phyloP scores from a whole-genome alignment of 2,797 vertebrate genomes.

The Myoxocephalus aenaeus region DNA sequence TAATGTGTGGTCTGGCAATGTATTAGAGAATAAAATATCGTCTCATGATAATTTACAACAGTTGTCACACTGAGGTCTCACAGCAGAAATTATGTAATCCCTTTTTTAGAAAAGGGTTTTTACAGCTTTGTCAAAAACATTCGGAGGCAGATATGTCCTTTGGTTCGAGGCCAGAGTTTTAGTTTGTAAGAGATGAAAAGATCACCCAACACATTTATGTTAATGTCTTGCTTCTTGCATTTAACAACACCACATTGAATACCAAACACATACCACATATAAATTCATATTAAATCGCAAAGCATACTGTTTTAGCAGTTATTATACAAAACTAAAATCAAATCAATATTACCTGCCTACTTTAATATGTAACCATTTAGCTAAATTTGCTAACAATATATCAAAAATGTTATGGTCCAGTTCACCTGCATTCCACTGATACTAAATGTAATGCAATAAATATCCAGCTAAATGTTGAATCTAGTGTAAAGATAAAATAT shows the following conservation, averaged over 20 bases:
- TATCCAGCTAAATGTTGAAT: neutral
- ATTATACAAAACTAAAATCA: neutral
- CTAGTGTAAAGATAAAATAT: neutral
- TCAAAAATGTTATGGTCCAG: neutral
- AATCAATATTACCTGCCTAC: neutral
- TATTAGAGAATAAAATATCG: neutral
- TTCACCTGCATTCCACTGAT: neutral
- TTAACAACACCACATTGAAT: neutral
- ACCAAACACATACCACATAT: too few species aligned
- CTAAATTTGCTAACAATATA: neutral
- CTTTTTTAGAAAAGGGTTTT: neutral
- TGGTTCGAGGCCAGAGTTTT: neutral
- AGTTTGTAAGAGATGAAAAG: neutral
- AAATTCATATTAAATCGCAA: neutral
- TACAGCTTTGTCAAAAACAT: constrained; percentile 9
- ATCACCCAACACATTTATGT: neutral
- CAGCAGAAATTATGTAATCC: neutral
- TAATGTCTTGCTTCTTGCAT: neutral
- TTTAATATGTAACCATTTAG: neutral
- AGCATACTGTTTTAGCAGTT: neutral
- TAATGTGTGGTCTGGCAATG: neutral
- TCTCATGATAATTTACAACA: neutral
- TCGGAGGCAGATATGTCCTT: neutral
- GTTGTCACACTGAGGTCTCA: neutral
- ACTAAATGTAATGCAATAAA: neutral